Conservation (phyloP, 2,888 invertebrate species). For the Hartigia nigra region DNA sequence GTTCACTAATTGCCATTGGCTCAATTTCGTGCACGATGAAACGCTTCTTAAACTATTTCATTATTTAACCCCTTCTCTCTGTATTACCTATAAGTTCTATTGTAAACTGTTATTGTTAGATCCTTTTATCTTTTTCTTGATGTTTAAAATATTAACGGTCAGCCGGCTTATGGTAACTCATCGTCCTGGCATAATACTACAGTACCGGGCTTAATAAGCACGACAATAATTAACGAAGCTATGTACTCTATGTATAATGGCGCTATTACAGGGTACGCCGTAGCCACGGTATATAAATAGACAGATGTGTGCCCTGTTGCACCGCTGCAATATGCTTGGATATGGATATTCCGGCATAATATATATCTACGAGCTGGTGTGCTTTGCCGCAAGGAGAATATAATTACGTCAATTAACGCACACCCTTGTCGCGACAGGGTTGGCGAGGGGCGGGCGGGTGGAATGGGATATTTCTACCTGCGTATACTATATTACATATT, state of each 20-base stretch:
- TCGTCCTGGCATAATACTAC: conserved; percentile 11
- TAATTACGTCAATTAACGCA: conserved; percentile 55
- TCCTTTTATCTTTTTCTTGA: background rate
- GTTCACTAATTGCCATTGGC: background rate
- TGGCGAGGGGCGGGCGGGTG: no score
- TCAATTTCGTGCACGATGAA: background rate
- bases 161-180: background rate
- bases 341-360: conserved; percentile 1
- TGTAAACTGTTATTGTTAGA: background rate
- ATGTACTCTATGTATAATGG: conserved; percentile 44
- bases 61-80: background rate
- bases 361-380: conserved; percentile 12
- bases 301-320: conserved; percentile 40
- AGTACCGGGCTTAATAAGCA: conserved; percentile 48
- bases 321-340: conserved; percentile 22
- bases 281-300: conserved; percentile 44
- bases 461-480: background rate
- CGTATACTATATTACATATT: background rate
- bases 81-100: background rate
- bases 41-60: background rate
- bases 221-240: conserved; percentile 56
- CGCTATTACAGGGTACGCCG: conserved; percentile 39
- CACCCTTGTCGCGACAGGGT: background rate
- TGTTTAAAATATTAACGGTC: background rate
- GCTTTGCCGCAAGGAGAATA: conserved; percentile 42